These are phyloP conservation scores for Maconellicoccus hirsutus DNA, from an alignment of 1,140 invertebrate species.

Conservation along the genomic window DNA sequence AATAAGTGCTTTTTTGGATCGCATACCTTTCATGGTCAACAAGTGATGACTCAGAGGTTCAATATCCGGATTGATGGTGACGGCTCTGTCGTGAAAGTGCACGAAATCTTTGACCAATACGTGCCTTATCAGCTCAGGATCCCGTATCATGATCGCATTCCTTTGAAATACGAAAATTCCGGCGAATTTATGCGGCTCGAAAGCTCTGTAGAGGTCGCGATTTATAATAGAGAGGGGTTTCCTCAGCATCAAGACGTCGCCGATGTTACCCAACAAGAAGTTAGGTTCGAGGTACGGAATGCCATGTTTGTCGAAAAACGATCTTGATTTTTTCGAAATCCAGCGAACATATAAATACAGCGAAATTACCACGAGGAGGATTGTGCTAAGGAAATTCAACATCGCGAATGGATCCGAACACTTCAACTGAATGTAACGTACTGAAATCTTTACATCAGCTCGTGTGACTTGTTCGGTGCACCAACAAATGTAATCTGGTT, in stretches of 20 bases:
- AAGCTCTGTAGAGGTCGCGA: background rate
- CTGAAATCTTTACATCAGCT: no score
- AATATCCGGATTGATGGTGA: background rate
- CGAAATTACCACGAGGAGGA: no score
- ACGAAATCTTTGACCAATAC: conserved; percentile 45
- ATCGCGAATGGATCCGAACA: no score
- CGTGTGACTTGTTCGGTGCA: no score
- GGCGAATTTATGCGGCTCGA: background rate
- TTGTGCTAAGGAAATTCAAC: no score
- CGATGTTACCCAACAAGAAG: background rate
- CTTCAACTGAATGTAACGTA: no score
- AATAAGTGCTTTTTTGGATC: background rate
- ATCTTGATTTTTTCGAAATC: background rate
- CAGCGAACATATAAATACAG: background rate
- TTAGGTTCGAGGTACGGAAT: background rate
- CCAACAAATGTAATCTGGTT: no score
- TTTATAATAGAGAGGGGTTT: background rate
- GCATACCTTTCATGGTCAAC: background rate
- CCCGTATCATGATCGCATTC: conserved; percentile 36
- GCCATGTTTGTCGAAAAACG: background rate
- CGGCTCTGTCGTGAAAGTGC: conserved; percentile 39
- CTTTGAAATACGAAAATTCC: background rate
- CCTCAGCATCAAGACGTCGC: background rate
- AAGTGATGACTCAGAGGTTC: background rate
- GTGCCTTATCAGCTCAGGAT: conserved; percentile 43